These are phyloP conservation scores for Panagrolaimus sp. DNA, from an alignment of 1,140 invertebrate species.

Conservation along the genomic window DNA sequence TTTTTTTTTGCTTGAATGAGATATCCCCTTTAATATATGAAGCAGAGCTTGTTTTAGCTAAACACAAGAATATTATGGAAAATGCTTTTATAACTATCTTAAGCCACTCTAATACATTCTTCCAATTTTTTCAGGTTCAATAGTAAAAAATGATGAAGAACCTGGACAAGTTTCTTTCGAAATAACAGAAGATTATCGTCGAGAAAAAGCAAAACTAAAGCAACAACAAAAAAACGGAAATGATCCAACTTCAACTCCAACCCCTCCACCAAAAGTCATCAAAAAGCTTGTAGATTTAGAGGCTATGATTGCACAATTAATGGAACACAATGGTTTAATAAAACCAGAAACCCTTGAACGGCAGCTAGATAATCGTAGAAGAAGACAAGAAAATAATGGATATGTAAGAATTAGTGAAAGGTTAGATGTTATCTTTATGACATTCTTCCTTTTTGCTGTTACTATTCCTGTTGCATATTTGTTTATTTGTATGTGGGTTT, in stretches of 20 bases:
- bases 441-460: conserved; percentile 41
- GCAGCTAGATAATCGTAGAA: background rate
- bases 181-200: conserved; percentile 11
- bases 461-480: conserved; percentile 47
- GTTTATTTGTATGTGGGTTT: conserved; percentile 30
- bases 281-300: background rate
- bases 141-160: background rate
- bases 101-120: too few species aligned
- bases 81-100: too few species aligned
- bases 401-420: conserved; percentile 46
- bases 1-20: too few species aligned
- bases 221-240: background rate
- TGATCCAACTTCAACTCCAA: background rate
- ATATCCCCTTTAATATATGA: too few species aligned
- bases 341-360: conserved; percentile 23
- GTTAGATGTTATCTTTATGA: conserved; percentile 45
- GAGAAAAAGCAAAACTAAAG: background rate
- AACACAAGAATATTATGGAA: too few species aligned
- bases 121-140: background rate
- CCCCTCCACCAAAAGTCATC: background rate
- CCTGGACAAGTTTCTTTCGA: conserved; percentile 4
- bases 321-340: background rate
- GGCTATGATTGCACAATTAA: background rate
- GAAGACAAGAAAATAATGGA: conserved; percentile 39
- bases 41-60: too few species aligned